Evolutionary conservation across 2,888 invertebrate genomes (phyloP).

Genomic region (Drosophila parthenogenetica): DNA sequence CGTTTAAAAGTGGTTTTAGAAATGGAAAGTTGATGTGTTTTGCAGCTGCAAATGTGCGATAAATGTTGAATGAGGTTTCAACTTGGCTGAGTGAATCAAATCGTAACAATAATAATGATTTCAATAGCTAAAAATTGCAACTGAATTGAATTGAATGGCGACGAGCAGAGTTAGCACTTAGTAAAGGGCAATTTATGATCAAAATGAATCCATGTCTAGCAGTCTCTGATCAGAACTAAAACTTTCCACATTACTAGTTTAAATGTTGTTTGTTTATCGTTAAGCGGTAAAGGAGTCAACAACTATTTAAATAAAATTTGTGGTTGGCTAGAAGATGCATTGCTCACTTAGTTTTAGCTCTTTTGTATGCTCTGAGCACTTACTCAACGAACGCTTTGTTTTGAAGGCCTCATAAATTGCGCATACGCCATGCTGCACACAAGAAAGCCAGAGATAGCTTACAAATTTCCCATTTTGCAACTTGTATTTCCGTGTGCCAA

Average conservation of each 20-base stretch:
- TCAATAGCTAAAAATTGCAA: not conserved
- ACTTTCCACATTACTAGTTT: not conserved
- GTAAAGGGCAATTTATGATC: no score
- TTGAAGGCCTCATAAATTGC: slow-evolving; percentile 72
- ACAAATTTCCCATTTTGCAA: slow-evolving; percentile 16
- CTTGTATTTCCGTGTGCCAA: slow-evolving; percentile 12
- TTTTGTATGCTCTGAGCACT: slow-evolving; percentile 43
- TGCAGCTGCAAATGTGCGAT: slow-evolving; percentile 63
- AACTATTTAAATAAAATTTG: slow-evolving; percentile 12
- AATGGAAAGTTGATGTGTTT: slow-evolving; percentile 55
- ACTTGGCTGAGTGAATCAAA: slow-evolving; percentile 21
- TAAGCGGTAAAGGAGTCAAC: slow-evolving; percentile 7
- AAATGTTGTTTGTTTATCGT: not conserved
- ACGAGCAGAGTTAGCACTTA: no score
- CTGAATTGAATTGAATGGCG: not conserved
- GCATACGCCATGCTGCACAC: slow-evolving; percentile 68
- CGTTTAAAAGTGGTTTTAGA: slow-evolving; percentile 44
- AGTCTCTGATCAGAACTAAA: not conserved
- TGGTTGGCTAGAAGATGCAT: slow-evolving; percentile 18
- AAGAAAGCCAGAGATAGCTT: slow-evolving; percentile 19
- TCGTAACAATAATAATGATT: slow-evolving; percentile 9
- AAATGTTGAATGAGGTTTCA: slow-evolving; percentile 36
- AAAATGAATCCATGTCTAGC: no score
- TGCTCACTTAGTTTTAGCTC: slow-evolving; percentile 41
- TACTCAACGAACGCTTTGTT: slow-evolving; percentile 59